Conservation (phyloP, 2,113 vertebrate genomes). For the Syrmaticus mikado region DNA sequence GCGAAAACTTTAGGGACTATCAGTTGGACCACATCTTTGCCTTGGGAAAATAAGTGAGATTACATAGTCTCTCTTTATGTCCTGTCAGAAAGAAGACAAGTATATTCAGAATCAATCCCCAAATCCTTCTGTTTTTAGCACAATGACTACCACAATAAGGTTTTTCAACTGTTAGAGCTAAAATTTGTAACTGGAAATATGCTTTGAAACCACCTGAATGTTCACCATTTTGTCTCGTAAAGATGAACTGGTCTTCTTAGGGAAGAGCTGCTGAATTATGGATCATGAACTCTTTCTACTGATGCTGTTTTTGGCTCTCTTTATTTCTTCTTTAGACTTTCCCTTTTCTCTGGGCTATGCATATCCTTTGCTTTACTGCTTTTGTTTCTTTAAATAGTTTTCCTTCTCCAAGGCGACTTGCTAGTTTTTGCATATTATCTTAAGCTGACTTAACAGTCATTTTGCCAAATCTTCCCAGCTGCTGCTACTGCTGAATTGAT, state of each 20-base stretch:
- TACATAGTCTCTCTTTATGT: not conserved
- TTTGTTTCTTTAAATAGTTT: constrained; percentile 18
- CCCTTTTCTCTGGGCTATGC: not conserved
- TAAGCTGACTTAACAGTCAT: not conserved
- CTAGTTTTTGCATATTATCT: constrained; percentile 45
- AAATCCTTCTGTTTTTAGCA: constrained; percentile 39
- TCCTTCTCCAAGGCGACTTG: not conserved
- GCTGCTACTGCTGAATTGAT: constrained; percentile 29
- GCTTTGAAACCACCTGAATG: not conserved
- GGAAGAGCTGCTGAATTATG: not conserved
- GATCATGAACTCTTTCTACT: not conserved
- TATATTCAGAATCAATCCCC: constrained; percentile 31
- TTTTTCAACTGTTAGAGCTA: not conserved
- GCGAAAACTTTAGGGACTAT: not conserved
- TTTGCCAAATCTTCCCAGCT: constrained; percentile 20
- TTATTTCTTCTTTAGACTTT: constrained; percentile 5
- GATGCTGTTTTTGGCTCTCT: not conserved
- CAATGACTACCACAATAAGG: not conserved
- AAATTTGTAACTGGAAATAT: not conserved
- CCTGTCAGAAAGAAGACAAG: not conserved
- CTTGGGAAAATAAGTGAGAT: constrained; percentile 5
- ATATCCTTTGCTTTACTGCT: not conserved
- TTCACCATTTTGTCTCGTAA: not conserved
- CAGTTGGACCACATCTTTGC: not conserved
- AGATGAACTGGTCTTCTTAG: not conserved